Conservation (phyloP, 2,797 vertebrate species). For the Microctenopoma steveboyesi region DNA sequence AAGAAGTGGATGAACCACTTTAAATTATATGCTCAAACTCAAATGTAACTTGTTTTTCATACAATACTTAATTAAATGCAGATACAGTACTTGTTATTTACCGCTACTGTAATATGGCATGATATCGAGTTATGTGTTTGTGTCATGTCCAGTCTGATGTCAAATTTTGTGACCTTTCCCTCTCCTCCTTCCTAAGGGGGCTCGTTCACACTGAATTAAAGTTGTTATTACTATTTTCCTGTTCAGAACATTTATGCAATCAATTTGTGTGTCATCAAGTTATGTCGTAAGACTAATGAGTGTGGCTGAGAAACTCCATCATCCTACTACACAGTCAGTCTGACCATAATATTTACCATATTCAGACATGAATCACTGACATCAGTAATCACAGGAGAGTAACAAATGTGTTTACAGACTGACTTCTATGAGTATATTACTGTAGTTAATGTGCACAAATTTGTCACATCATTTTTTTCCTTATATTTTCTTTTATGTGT, state of each 20-base stretch:
- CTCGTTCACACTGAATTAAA: slow-evolving; percentile 65
- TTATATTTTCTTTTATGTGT: slow-evolving; percentile 32
- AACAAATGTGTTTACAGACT: slow-evolving; percentile 42
- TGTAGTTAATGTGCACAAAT: slow-evolving; percentile 31
- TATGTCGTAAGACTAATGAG: slow-evolving; percentile 61
- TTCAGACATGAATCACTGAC: slow-evolving; percentile 68
- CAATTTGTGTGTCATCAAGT: slow-evolving; percentile 54
- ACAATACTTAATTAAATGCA: neutral
- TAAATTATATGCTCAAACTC: too few species aligned
- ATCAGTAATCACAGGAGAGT: slow-evolving; percentile 26
- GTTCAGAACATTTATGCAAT: slow-evolving; percentile 57
- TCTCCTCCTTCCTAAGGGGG: slow-evolving; percentile 71
- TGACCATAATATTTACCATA: slow-evolving; percentile 75
- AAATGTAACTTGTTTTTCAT: too few species aligned
- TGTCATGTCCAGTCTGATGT: slow-evolving; percentile 76
- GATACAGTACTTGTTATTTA: slow-evolving; percentile 51
- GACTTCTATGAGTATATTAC: slow-evolving; percentile 39
- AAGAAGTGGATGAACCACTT: too few species aligned
- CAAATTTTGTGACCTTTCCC: slow-evolving; percentile 74
- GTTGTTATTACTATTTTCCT: slow-evolving; percentile 51
- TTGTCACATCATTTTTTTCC: slow-evolving; percentile 27
- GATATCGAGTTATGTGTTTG: slow-evolving; percentile 79
- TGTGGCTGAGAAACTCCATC: slow-evolving; percentile 58
- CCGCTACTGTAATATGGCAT: slow-evolving; percentile 75
- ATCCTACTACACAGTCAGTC: slow-evolving; percentile 54